phyloP scores from a whole-genome alignment of 2,888 invertebrate genomes.

The Germaria angustata region DNA sequence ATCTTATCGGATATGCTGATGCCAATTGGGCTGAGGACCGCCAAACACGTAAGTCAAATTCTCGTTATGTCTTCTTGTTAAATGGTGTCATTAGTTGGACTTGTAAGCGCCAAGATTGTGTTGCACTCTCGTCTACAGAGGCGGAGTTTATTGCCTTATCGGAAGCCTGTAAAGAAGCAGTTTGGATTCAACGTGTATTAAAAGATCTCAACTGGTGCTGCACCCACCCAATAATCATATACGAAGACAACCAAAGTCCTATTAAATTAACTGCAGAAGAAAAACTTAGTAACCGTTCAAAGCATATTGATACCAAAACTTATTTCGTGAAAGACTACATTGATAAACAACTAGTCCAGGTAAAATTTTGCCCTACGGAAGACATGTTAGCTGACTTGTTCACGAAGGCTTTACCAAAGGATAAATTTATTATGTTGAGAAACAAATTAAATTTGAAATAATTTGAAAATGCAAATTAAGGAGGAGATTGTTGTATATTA shows the following conservation, averaged over 20 bases:
- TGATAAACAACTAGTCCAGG: too few relatives aligned
- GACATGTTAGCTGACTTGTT: too few relatives aligned
- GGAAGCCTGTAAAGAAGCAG: slow-evolving; percentile 69
- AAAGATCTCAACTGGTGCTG: background rate
- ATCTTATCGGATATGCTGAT: too few relatives aligned
- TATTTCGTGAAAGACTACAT: too few relatives aligned
- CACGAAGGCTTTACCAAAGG: background rate
- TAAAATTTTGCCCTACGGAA: too few relatives aligned
- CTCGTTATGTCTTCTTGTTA: slow-evolving; percentile 65
- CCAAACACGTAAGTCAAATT: slow-evolving; percentile 71
- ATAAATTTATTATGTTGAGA: too few relatives aligned
- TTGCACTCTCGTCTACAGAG: slow-evolving; percentile 68
- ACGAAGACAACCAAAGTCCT: slow-evolving; percentile 39
- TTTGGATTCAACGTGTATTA: slow-evolving; percentile 64
- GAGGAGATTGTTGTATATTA: too few relatives aligned
- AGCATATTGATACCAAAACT: too few relatives aligned
- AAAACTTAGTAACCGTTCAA: too few relatives aligned
- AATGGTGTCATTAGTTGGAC: background rate
- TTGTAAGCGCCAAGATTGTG: slow-evolving; percentile 70
- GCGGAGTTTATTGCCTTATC: slow-evolving; percentile 20
- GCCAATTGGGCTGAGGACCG: slow-evolving; percentile 74
- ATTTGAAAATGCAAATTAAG: background rate
- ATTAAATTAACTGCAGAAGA: background rate
- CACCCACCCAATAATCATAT: slow-evolving; percentile 57
- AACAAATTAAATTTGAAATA: too few relatives aligned